A percentile compares a stretch with the other conserved stretches of the same genome.
These are phyloP conservation scores for Bombus ignitus DNA, from an alignment of 1,140 invertebrate species.

Conservation along the genomic window DNA sequence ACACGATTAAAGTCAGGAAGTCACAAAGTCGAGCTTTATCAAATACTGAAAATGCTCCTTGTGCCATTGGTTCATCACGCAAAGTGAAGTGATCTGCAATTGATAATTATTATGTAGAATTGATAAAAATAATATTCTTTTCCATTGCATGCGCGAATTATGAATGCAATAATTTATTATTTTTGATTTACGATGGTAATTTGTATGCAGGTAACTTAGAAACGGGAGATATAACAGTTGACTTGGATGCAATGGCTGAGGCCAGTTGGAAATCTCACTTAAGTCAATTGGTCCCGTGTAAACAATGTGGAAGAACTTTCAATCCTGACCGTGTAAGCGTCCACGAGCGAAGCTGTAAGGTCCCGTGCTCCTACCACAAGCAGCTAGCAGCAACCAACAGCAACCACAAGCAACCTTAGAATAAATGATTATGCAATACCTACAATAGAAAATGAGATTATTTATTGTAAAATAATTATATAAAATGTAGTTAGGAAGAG, in stretches of 20 bases:
- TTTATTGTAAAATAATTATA: too few relatives aligned
- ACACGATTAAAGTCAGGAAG: not conserved
- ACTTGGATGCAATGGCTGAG: slow-evolving; percentile 76
- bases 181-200: slow-evolving; percentile 20
- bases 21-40: slow-evolving; percentile 4
- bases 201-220: slow-evolving; percentile 43
- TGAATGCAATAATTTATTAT: not conserved
- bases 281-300: slow-evolving; percentile 86
- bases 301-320: slow-evolving; percentile 87
- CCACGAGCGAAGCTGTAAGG: slow-evolving; percentile 87
- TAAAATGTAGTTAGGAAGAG: too few relatives aligned
- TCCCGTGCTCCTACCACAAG: too few relatives aligned
- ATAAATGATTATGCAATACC: too few relatives aligned
- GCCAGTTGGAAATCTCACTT: slow-evolving; percentile 85
- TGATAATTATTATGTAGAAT: not conserved
- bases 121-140: not conserved
- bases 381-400: too few relatives aligned
- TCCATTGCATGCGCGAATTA: not conserved
- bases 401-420: too few relatives aligned
- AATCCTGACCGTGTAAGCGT: slow-evolving; percentile 87
- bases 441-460: too few relatives aligned
- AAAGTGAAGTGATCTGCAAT: not conserved
- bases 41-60: not conserved
- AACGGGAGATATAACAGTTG: slow-evolving; percentile 36
- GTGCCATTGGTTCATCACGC: not conserved